A percentile compares a stretch with the other conserved stretches of the same genome.
These are phyloP conservation scores for Xiphydria camelus DNA, from an alignment of 2,888 invertebrate species.

Conservation along the genomic window DNA sequence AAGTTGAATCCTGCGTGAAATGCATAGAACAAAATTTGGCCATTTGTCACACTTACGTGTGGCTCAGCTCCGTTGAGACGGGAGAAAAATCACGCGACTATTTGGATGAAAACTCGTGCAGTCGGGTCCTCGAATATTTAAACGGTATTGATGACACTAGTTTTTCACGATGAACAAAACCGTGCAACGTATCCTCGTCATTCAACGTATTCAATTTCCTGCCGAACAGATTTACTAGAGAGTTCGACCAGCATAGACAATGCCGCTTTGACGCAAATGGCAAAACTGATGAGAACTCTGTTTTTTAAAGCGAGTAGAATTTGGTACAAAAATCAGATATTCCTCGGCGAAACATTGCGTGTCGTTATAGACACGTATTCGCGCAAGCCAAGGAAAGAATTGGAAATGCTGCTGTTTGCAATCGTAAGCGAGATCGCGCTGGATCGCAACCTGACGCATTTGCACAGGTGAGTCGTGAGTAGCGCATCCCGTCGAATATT, in stretches of 20 bases:
- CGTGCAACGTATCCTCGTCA: no score
- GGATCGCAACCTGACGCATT: slow-evolving; percentile 49
- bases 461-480: slow-evolving; percentile 44
- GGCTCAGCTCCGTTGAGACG: slow-evolving; percentile 58
- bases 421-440: slow-evolving; percentile 60
- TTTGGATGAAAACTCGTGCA: slow-evolving; percentile 48
- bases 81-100: slow-evolving; percentile 59
- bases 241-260: slow-evolving; percentile 34
- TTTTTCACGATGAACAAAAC: no score
- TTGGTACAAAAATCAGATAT: slow-evolving; percentile 41
- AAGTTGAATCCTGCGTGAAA: slow-evolving; percentile 53
- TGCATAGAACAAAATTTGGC: slow-evolving; percentile 63
- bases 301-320: slow-evolving; percentile 42
- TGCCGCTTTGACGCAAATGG: slow-evolving; percentile 31
- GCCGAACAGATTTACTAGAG: slow-evolving; percentile 36
- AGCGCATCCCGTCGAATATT: no score
- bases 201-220: slow-evolving; percentile 1
- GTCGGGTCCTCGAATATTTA: slow-evolving; percentile 60
- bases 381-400: slow-evolving; percentile 33
- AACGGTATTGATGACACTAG: slow-evolving; percentile 57
- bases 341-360: slow-evolving; percentile 36
- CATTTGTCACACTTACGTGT: slow-evolving; percentile 56
- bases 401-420: slow-evolving; percentile 53
- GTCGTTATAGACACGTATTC: slow-evolving; percentile 34
- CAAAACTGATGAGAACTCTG: slow-evolving; percentile 38